These are phyloP conservation scores for Dreissena rostriformis DNA, from an alignment of 1,140 invertebrate genomes.

Conservation along the genomic window DNA sequence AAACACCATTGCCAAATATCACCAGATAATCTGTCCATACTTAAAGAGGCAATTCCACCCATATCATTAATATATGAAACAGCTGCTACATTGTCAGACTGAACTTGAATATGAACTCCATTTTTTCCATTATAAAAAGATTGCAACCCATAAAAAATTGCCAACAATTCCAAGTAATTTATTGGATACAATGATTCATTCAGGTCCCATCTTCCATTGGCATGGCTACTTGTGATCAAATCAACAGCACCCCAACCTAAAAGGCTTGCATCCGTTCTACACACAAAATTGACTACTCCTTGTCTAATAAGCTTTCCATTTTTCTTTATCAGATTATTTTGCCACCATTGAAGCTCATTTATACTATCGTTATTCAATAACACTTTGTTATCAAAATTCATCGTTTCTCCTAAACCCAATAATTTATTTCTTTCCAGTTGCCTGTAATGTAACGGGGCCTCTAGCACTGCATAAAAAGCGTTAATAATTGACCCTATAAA, in stretches of 20 bases:
- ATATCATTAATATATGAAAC: too few species aligned
- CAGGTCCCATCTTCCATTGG: slow-evolving; percentile 8
- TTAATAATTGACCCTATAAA: too few species aligned
- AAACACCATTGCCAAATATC: slow-evolving; percentile 55
- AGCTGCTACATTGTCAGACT: slow-evolving; percentile 38
- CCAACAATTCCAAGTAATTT: slow-evolving; percentile 38
- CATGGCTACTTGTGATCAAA: background rate
- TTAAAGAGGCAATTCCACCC: slow-evolving; percentile 17
- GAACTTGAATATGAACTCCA: slow-evolving; percentile 31
- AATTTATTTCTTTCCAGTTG: too few species aligned
- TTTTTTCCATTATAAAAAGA: background rate
- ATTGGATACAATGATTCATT: background rate
- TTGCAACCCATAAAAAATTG: slow-evolving; percentile 40
- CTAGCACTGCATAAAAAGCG: too few species aligned
- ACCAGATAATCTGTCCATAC: slow-evolving; percentile 17
- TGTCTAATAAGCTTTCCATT: too few species aligned
- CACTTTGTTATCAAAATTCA: too few species aligned
- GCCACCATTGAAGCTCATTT: too few species aligned
- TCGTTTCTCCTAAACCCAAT: too few species aligned
- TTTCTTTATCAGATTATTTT: too few species aligned
- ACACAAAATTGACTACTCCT: too few species aligned
- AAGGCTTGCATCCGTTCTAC: background rate
- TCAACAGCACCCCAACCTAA: background rate
- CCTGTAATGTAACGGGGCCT: too few species aligned
- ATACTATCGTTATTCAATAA: too few species aligned